phyloP scores from a whole-genome alignment of 2,888 invertebrate species.

The Rugalucina vietnamica region DNA sequence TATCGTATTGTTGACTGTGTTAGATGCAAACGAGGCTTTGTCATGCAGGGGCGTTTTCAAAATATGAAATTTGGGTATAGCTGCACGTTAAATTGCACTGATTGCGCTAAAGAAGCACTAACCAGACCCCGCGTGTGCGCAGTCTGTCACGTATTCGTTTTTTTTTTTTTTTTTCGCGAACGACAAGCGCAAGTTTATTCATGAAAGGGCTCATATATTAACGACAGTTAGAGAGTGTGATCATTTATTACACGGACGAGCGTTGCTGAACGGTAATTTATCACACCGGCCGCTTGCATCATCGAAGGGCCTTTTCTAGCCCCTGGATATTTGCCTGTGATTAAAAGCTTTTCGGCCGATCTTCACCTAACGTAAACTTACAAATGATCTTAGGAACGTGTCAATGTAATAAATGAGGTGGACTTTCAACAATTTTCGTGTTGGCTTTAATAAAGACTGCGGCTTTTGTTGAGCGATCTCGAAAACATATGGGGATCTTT shows the following conservation, averaged over 20 bases:
- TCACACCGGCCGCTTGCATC: slow-evolving; percentile 37
- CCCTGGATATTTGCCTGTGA: slow-evolving; percentile 58
- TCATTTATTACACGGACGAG: not conserved
- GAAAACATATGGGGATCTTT: slow-evolving; percentile 1
- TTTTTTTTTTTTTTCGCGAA: no score
- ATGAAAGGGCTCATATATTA: no score
- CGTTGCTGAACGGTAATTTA: not conserved
- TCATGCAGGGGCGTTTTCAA: no score
- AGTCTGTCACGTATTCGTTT: no score
- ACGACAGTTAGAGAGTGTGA: slow-evolving; percentile 2
- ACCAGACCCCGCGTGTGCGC: no score
- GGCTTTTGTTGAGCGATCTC: not conserved
- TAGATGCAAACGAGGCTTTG: no score
- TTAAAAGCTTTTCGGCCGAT: slow-evolving; percentile 43
- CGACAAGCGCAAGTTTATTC: no score
- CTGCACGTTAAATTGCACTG: no score
- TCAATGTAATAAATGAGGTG: not conserved
- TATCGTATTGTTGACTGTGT: no score
- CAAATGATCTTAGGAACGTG: not conserved
- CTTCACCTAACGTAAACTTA: slow-evolving; percentile 7
- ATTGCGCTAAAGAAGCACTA: no score
- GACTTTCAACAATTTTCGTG: not conserved
- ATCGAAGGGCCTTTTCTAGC: slow-evolving; percentile 42
- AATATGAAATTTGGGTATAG: no score
- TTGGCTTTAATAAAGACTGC: not conserved